phyloP scores from a whole-genome alignment of 2,113 vertebrate genomes.

The Ahaetulla prasina region DNA sequence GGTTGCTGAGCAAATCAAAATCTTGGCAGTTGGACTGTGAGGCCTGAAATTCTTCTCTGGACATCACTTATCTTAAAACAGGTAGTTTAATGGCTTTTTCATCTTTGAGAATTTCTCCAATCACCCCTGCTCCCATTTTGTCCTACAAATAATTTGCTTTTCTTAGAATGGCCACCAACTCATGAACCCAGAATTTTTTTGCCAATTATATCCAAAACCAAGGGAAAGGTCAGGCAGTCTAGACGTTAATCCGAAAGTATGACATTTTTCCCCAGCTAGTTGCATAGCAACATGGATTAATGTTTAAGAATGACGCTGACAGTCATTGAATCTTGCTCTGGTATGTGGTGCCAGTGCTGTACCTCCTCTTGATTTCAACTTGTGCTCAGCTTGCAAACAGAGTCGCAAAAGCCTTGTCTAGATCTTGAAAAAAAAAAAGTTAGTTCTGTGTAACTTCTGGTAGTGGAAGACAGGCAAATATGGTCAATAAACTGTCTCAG shows the following conservation, averaged over 20 bases:
- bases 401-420: not conserved
- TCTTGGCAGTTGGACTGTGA: slow-evolving; percentile 45
- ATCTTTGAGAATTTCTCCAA: not conserved
- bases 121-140: not conserved
- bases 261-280: slow-evolving; percentile 24
- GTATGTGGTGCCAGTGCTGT: not conserved
- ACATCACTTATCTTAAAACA: slow-evolving; percentile 22
- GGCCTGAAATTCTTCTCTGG: not conserved
- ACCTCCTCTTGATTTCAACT: not conserved
- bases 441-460: not conserved
- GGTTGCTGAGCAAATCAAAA: slow-evolving; percentile 37
- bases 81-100: slow-evolving; percentile 37
- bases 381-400: not conserved
- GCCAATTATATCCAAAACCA: not conserved
- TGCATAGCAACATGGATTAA: slow-evolving; percentile 58
- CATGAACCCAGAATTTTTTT: not conserved
- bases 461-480: not conserved
- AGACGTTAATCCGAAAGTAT: slow-evolving; percentile 48
- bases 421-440: not conserved
- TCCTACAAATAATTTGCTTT: not conserved
- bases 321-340: not conserved
- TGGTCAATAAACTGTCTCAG: not conserved
- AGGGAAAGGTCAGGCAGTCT: slow-evolving; percentile 60
- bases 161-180: not conserved
- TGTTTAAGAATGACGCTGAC: not conserved